Conservation (phyloP, 2,113 vertebrate species). For the Toxotes jaculatrix region DNA sequence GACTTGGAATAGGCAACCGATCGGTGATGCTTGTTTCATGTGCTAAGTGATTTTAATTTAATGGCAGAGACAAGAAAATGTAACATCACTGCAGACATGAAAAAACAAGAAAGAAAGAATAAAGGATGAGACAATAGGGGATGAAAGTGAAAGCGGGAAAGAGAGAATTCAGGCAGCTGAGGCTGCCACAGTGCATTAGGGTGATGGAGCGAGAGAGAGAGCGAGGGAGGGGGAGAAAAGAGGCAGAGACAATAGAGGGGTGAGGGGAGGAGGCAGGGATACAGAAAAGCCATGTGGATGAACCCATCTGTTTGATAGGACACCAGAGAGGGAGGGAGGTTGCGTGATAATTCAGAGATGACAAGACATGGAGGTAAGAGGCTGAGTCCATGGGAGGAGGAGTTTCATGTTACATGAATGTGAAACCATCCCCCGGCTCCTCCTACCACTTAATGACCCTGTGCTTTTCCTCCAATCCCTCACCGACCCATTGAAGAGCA, state of each 20-base stretch:
- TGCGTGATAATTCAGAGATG: conserved; percentile 62
- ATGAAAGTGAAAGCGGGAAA: conserved; percentile 15
- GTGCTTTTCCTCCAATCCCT: conserved; percentile 24
- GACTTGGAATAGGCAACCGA: not conserved
- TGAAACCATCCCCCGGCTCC: conserved; percentile 28
- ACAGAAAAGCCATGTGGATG: conserved; percentile 31
- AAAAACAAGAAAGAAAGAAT: not conserved
- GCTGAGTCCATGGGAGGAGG: conserved; percentile 33
- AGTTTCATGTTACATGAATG: conserved; percentile 37
- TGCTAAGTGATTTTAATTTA: conserved; percentile 7
- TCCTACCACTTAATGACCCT: conserved; percentile 23
- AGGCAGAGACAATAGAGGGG: not conserved
- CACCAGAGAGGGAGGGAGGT: conserved; percentile 29
- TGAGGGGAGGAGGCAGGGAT: conserved; percentile 13
- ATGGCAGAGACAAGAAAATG: not conserved
- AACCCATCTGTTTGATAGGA: conserved; percentile 62
- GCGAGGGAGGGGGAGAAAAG: conserved; percentile 6
- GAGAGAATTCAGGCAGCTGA: conserved; percentile 38
- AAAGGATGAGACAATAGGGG: not conserved
- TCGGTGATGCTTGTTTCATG: conserved; percentile 2
- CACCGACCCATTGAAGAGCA: not conserved
- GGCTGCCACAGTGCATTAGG: conserved; percentile 76
- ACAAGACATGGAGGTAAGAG: conserved; percentile 32
- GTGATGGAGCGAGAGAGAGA: conserved; percentile 70
- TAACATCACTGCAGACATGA: not conserved